Percentiles rank a stretch among this genome's conserved stretches.
Conservation (phyloP, 2,113 vertebrate genomes). For the Oncorhynchus keta region DNA sequence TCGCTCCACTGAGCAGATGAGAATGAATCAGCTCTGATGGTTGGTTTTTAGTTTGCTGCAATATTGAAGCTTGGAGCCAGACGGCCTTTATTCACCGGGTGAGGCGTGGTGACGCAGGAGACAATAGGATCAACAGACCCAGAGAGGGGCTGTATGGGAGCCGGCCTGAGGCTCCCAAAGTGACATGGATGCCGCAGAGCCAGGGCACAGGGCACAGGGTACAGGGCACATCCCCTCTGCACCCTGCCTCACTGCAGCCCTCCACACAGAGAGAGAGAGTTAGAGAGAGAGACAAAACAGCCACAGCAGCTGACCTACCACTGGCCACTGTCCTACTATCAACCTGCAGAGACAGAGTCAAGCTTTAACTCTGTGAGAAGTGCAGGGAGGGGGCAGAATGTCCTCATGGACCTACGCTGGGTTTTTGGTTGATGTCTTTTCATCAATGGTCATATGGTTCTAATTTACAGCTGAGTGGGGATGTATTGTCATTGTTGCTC, state of each 20-base stretch:
- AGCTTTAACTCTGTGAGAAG: not conserved
- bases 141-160: slow-evolving; percentile 68
- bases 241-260: not conserved
- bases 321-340: slow-evolving; percentile 18
- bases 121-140: slow-evolving; percentile 84
- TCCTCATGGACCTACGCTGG: not conserved
- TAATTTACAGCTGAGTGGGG: not conserved
- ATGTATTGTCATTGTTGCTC: not conserved
- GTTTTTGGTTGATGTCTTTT: slow-evolving; percentile 1
- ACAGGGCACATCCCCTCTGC: slow-evolving; percentile 45
- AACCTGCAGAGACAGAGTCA: not conserved
- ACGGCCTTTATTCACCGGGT: slow-evolving; percentile 92
- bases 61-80: slow-evolving; percentile 97
- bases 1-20: slow-evolving; percentile 96
- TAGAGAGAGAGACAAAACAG: slow-evolving; percentile 20
- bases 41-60: slow-evolving; percentile 94
- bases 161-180: slow-evolving; percentile 67
- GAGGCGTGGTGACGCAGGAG: slow-evolving; percentile 83
- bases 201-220: slow-evolving; percentile 56
- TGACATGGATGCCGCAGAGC: slow-evolving; percentile 60
- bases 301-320: slow-evolving; percentile 35
- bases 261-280: slow-evolving; percentile 21
- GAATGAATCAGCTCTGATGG: slow-evolving; percentile 95
- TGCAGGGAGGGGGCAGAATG: not conserved
- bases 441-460: not conserved